Percentiles rank a stretch among this genome's conserved stretches.
Evolutionary conservation across 2,113 vertebrate genomes (phyloP).

Genomic region (Ceyx cyanopectus): DNA sequence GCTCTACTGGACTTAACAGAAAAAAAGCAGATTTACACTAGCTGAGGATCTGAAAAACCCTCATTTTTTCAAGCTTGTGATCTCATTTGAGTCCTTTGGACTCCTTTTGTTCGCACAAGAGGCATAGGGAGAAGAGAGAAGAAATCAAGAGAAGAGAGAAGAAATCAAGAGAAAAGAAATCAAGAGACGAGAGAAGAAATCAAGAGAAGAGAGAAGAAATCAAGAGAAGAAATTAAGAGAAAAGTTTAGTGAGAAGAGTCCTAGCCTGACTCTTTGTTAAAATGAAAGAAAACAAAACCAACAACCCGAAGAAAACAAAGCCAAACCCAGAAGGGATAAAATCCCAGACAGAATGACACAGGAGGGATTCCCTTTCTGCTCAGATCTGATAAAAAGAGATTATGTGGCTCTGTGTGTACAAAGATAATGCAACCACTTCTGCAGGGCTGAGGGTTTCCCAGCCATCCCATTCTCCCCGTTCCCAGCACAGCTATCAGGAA

Average conservation of each 20-base stretch:
- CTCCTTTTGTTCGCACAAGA: neutral
- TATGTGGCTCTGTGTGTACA: neutral
- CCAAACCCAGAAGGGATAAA: neutral
- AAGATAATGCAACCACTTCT: neutral
- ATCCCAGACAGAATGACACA: neutral
- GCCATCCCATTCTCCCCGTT: neutral
- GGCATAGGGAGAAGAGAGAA: neutral
- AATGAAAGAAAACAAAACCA: neutral
- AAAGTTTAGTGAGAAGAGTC: neutral
- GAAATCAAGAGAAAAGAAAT: neutral
- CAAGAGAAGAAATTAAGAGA: neutral
- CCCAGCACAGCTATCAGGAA: neutral
- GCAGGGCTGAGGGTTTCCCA: neutral
- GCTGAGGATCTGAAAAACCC: neutral
- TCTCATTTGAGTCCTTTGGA: neutral
- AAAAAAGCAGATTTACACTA: neutral
- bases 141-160: neutral
- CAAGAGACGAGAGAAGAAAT: neutral
- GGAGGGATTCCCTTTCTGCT: constrained; percentile 56
- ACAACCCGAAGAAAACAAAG: neutral
- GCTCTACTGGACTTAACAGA: neutral
- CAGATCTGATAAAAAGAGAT: constrained; percentile 53
- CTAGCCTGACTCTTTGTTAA: neutral
- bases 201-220: neutral
- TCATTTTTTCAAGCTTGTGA: neutral